These are phyloP conservation scores for Polietes domitor DNA, from an alignment of 2,888 invertebrate genomes.

Conservation along the genomic window DNA sequence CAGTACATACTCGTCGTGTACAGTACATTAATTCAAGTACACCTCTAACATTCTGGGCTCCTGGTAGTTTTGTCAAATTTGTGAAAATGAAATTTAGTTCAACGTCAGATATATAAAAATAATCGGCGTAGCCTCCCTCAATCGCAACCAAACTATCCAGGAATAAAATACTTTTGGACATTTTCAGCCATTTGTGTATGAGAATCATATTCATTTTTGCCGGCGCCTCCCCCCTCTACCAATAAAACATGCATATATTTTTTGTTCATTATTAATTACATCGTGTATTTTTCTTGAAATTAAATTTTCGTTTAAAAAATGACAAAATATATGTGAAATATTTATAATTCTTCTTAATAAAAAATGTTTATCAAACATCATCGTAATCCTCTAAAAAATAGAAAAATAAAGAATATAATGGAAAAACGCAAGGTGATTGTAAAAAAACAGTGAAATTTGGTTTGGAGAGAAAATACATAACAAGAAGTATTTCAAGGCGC, in stretches of 20 bases:
- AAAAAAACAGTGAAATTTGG: slow-evolving; percentile 23
- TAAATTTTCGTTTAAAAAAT: slow-evolving; percentile 52
- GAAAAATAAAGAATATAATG: slow-evolving; percentile 52
- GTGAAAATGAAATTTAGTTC: too few species aligned
- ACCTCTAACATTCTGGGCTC: too few species aligned
- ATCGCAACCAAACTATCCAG: too few species aligned
- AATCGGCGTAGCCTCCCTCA: too few species aligned
- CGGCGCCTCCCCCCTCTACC: not conserved
- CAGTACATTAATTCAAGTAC: too few species aligned
- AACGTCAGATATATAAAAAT: too few species aligned
- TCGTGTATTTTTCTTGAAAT: slow-evolving; percentile 65
- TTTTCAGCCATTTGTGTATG: not conserved
- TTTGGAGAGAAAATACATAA: slow-evolving; percentile 50
- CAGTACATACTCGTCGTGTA: too few species aligned
- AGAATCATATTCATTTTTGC: slow-evolving; percentile 9
- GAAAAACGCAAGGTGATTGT: slow-evolving; percentile 57
- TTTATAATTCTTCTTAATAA: slow-evolving; percentile 66
- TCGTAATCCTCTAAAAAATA: slow-evolving; percentile 59
- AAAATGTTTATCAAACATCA: slow-evolving; percentile 63
- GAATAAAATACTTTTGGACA: too few species aligned
- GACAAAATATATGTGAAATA: slow-evolving; percentile 66
- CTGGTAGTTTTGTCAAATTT: too few species aligned
- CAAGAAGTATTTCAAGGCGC: slow-evolving; percentile 60
- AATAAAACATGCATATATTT: slow-evolving; percentile 27
- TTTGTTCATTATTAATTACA: slow-evolving; percentile 66